Evolutionary conservation across 1,140 invertebrate genomes (phyloP).

Genomic region (Mercenaria mercenaria): DNA sequence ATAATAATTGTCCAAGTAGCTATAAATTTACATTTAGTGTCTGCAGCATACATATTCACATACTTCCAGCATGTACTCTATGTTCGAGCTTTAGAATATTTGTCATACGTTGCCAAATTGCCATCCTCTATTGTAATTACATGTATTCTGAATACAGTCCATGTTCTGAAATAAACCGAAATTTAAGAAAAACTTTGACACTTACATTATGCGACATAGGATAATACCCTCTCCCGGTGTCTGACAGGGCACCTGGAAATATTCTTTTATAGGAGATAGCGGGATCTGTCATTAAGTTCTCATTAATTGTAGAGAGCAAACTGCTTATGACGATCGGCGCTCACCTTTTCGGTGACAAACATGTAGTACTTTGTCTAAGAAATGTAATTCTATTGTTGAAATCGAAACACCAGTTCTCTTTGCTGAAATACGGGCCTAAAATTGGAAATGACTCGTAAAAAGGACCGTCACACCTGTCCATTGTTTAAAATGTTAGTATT

Average conservation of each 20-base stretch:
- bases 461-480: conserved; percentile 22
- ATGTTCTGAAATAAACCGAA: too few species aligned
- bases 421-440: not conserved
- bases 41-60: too few species aligned
- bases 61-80: too few species aligned
- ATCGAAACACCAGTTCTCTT: conserved; percentile 4
- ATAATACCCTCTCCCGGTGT: not conserved
- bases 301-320: conserved; percentile 21
- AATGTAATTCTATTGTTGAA: conserved; percentile 39
- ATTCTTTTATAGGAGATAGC: not conserved
- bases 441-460: conserved; percentile 25
- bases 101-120: too few species aligned
- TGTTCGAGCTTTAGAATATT: too few species aligned
- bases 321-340: not conserved
- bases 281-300: conserved; percentile 13
- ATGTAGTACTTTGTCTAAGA: not conserved
- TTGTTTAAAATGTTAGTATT: not conserved
- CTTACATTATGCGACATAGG: not conserved
- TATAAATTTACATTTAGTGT: too few species aligned
- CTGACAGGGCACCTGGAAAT: conserved; percentile 2
- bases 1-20: too few species aligned
- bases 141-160: too few species aligned
- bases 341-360: conserved; percentile 20
- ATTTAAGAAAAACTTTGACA: not conserved
- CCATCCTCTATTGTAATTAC: too few species aligned